Base-by-base conservation (phyloP, 2,888 invertebrate genomes). In the Pollenia griseotomentosa region DNA sequence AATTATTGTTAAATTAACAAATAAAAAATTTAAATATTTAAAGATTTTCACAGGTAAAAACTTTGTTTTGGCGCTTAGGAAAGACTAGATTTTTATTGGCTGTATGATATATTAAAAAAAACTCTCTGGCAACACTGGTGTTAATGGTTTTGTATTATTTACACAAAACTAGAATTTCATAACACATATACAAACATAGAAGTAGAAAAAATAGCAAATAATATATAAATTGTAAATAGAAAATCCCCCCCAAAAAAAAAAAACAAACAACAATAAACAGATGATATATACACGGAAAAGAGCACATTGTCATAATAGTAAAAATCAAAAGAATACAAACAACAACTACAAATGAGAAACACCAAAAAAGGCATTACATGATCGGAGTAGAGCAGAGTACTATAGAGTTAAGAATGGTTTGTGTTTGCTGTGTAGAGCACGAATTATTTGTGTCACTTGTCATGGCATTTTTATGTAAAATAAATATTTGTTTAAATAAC, bases 381-480 rank as follows among this genome's bases (percentile, higher is more conserved):
- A 81, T 23, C n/a, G 11, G 57, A 81, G 48, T 23, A 81, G 46
- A 71, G 19, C 42, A 48, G 14, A 12, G 44, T 66, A 16, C 66
- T 44, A 8, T 40, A 40, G 16, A 33, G 33, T 33, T 33, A 33
- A 33, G 51, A n/a, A 46, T 57, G 5, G 33, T 33, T 33, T 33
- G 33, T 33, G 6, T 33, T 33, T 33, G 4, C 33, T 57, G 23
- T 57, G 8, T 55, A 33, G 44, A 66, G 16, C n/a, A 23, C 5
- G 12, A 48, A 51, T 33, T 73, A 66, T 73, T 48, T 59, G 12
- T 59, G 65, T 53, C 66, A 66, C 23, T 66, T 73, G 51, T 33
- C 51, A 59, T 78, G 66, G 16, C 59, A 73, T 71, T 65, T 77
- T 53, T 63, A 57, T 65, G 57, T 78, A 73, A 44, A 66, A 46